A percentile compares a stretch with the other conserved stretches of the same genome.
These are phyloP conservation scores for Spisula solida DNA, from an alignment of 2,888 invertebrate species.

Conservation along the genomic window DNA sequence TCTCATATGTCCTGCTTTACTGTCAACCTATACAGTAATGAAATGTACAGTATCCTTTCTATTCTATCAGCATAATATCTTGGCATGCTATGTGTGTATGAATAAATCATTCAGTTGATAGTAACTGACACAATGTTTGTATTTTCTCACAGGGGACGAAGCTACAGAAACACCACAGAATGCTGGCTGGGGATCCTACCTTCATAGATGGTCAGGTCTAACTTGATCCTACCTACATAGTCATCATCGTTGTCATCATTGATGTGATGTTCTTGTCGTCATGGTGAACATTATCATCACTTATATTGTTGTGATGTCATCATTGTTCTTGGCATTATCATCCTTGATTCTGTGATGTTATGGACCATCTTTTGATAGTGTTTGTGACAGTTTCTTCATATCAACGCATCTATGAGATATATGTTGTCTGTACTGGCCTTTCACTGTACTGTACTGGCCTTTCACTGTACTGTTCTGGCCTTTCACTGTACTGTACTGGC, in stretches of 20 bases:
- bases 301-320: not conserved
- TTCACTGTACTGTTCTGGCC: no score
- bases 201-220: conserved; percentile 86
- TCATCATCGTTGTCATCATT: conserved; percentile 6
- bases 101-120: no score
- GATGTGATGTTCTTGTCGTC: not conserved
- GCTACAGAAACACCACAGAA: conserved; percentile 63
- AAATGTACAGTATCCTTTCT: no score
- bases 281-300: not conserved
- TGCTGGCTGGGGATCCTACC: conserved; percentile 85
- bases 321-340: no score
- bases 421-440: no score
- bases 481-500: no score
- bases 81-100: not conserved
- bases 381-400: not conserved
- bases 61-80: no score
- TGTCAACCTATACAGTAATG: no score
- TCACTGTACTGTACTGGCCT: no score
- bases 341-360: no score
- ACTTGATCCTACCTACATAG: conserved; percentile 43
- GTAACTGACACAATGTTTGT: not conserved
- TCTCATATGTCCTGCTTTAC: no score
- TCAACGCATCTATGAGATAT: no score
- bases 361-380: not conserved
- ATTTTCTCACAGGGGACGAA: conserved; percentile 78